Percentiles rank a stretch among this genome's conserved stretches.
Conservation (phyloP, 1,140 invertebrate genomes). For the Stenopsyche tienmushanensis region DNA sequence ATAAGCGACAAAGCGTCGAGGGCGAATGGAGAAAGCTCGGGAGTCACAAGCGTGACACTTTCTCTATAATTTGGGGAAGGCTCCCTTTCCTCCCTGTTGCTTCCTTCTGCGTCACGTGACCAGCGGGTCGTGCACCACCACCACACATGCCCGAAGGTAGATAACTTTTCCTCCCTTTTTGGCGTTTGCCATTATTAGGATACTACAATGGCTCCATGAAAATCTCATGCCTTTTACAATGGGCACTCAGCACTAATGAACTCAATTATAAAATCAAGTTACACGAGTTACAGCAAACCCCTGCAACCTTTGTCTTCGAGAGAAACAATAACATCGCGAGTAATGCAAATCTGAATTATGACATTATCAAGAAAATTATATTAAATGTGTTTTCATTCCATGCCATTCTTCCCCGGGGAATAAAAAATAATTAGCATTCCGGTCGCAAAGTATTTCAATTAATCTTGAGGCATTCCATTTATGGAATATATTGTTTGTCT, state of each 20-base stretch:
- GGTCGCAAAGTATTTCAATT: too few species aligned
- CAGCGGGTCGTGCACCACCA: neutral
- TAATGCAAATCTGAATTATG: too few species aligned
- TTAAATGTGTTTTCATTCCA: too few species aligned
- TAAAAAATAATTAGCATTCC: too few species aligned
- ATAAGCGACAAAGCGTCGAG: neutral
- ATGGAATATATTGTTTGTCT: too few species aligned
- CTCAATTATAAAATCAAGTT: conserved; percentile 17
- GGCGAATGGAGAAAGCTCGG: neutral
- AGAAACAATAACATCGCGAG: too few species aligned
- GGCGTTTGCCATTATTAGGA: conserved; percentile 15
- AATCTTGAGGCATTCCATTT: too few species aligned
- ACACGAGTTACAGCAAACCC: neutral
- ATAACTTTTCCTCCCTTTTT: neutral
- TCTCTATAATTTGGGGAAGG: conserved; percentile 12
- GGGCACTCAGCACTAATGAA: neutral
- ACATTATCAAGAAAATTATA: too few species aligned
- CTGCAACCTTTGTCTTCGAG: neutral
- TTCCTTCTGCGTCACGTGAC: conserved; percentile 25
- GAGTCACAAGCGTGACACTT: conserved; percentile 6
- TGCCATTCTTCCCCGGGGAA: too few species aligned
- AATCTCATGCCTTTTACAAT: conserved; percentile 12
- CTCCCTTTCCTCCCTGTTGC: neutral
- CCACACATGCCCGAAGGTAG: neutral
- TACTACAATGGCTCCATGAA: conserved; percentile 18